Evolutionary conservation across 2,113 vertebrate genomes (phyloP), one percentile per base, ranked within the genome.

Genomic region (Craseonycteris thonglongyai): DNA sequence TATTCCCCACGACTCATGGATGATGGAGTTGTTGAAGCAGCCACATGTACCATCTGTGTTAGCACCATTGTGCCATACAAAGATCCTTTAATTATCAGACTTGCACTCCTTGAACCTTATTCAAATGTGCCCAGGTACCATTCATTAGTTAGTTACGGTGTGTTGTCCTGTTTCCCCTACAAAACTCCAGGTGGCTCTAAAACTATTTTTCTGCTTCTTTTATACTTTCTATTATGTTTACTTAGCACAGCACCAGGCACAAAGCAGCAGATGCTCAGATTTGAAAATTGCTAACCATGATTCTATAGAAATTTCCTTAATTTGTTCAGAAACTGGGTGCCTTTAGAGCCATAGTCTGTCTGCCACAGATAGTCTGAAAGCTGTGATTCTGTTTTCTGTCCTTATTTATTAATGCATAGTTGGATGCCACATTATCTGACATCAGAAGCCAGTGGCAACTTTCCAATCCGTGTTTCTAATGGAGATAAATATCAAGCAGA

Each of bases 401-500:
- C 83, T 94, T 89, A 95, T 80, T 76, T 97, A 94, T 95, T 92
- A 90, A 90, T 69, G 96, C 75, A 69, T 35, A 83, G 40, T 59
- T 90, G 83, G 42, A 58, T 79, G 54, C 59, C 80, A 72, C 56
- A 75, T 71, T 90, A 93, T 93, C 92, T 96, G 80, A 96, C 84
- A 93, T 94, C 90, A 93, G 88, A 92, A 96, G 95, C 87, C 47
- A n/a, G 92, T 93, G 95, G 90, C 96, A 96, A 85, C 87, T 93
- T 92, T 96, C 84, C 96, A 81, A 47, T 93, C 83, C 58, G 90
- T 56, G 90, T 61, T 66, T 58, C 90, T 93, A 96, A 97, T 88
- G 94, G 95, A 97, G 96, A 95, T 88, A 79, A 95, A 96, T 94
- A 87, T 90, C 16, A 16, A 59, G 80, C 92, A 47, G 80, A 81